Evolutionary conservation across 2,113 vertebrate species (phyloP).

Genomic region (Rhinogobius similis): DNA sequence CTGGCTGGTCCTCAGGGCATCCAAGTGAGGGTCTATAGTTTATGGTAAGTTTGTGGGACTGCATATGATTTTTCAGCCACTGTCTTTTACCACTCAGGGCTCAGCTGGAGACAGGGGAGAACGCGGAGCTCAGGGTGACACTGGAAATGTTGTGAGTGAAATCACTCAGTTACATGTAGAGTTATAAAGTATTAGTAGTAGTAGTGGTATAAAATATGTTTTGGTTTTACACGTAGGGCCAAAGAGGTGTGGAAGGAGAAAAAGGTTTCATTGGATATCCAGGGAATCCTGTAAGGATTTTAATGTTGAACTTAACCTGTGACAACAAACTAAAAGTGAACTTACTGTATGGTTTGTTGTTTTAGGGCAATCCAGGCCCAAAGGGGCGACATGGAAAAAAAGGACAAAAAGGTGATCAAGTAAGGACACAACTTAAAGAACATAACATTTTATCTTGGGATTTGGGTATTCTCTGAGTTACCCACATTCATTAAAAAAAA

Average conservation of each 20-base stretch:
- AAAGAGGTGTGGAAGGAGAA: slow-evolving; percentile 84
- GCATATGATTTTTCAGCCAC: slow-evolving; percentile 6
- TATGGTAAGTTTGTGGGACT: neutral
- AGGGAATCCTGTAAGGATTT: slow-evolving; percentile 88
- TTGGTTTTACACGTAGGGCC: slow-evolving; percentile 79
- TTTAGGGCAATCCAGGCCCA: slow-evolving; percentile 89
- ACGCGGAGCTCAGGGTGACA: slow-evolving; percentile 88
- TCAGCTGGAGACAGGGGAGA: slow-evolving; percentile 84
- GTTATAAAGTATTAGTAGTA: too few species aligned
- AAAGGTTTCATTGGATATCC: slow-evolving; percentile 87
- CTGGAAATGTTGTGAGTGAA: slow-evolving; percentile 88
- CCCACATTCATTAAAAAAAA: neutral
- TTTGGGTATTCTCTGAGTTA: neutral
- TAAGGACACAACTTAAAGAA: slow-evolving; percentile 71
- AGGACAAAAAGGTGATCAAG: slow-evolving; percentile 94
- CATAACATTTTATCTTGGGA: neutral
- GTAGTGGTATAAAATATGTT: slow-evolving; percentile 13
- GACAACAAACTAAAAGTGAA: slow-evolving; percentile 24
- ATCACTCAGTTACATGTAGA: neutral
- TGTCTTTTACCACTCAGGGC: slow-evolving; percentile 78
- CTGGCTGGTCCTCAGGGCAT: slow-evolving; percentile 89
- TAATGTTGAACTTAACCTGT: neutral
- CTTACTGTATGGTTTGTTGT: slow-evolving; percentile 26
- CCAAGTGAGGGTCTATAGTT: slow-evolving; percentile 82
- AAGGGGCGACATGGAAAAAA: slow-evolving; percentile 85